Evolutionary conservation across 2,113 vertebrate genomes (phyloP), one percentile per base, ranked within the genome.

Genomic region (Pteruthius melanotis): DNA sequence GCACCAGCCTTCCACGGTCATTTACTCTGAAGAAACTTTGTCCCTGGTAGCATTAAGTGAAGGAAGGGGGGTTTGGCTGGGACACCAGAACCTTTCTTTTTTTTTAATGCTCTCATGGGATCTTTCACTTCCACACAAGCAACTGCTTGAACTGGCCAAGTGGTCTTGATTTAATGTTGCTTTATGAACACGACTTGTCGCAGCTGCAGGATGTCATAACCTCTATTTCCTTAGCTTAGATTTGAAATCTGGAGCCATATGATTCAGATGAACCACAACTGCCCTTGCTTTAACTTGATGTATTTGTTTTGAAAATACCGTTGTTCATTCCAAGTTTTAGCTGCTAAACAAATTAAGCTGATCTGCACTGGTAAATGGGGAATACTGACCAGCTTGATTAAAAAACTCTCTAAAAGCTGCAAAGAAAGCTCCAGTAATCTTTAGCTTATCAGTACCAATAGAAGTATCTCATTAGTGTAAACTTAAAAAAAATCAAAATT

Each of bases 151-250:
- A 66, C 45, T 76, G 80, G 85, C 91, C 83, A 66, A 94, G 56
- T 37, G 49, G 50, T 71, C 91, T 79, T 94, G 94, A 84, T 94
- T 95, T 94, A 96, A 81, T 39, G 16, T 77, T 79, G 90, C 92
- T 90, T 76, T 77, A 69, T 78, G 87, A 93, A 66, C 57, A 71
- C 1, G 35, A 61, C 93, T 91, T 94, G 90, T 89, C 74, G 50
- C 93, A 95, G 94, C 95, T 96, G 94, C 45, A 85, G 85, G 52
- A 40, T 96, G 89, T 94, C 94, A 94, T 79, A 96, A 91, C 95
- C 92, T 87, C 83, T 90, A 27, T 95, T 97, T 96, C 95, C 95
- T 91, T 61, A 78, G 90, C 93, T 88, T 75, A 66, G 66, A 70
- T 68, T 94, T 71, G 83, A 80, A 87, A 92, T 76, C 77, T 96